Evolutionary conservation across 1,140 invertebrate species (phyloP), one percentile per base, ranked within the genome.

Genomic region (Orchesella cincta): DNA sequence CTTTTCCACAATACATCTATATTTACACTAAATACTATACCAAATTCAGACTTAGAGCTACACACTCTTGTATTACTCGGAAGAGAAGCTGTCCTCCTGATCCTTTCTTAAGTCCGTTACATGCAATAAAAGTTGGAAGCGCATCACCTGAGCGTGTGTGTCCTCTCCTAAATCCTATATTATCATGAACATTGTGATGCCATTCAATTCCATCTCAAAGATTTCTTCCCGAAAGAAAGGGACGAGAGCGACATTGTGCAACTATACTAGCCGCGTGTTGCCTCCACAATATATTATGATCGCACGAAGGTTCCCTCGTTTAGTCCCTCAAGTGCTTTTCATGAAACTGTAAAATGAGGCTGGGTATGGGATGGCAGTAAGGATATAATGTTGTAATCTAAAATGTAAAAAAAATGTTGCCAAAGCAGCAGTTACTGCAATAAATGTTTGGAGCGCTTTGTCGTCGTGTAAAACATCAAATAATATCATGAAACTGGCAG

Each of bases 241-340:
- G n/a, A n/a, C n/a, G n/a, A n/a, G n/a, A n/a, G n/a, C n/a, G n/a
- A n/a, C n/a, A n/a, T n/a, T n/a, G n/a, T n/a, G n/a, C n/a, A n/a
- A n/a, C n/a, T n/a, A n/a, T n/a, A n/a, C n/a, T n/a, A n/a, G n/a
- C 39, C 20, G 39, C 39, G 8, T 46, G 39, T 46, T 46, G 20
- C 39, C n/a, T 46, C 8, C 39, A 20, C 8, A 46, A 46, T 12
- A 46, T 20, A 46, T 46, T 46, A 46, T 46, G 39, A 46, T 46
- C 39, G 39, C 8, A 46, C 8, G 39, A 46, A 46, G 39, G 39
- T 46, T 46, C 39, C 8, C 20, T 20, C 39, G 39, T 46, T 8
- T 12, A 20, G 52, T 57, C 52, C 52, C 52, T 57, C 23, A 57
- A 57, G 52, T 57, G 52, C 23, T n/a, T 57, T 57, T n/a, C 52